Evolutionary conservation across 1,140 invertebrate genomes (phyloP).

Genomic region (Drosophila guanche): DNA sequence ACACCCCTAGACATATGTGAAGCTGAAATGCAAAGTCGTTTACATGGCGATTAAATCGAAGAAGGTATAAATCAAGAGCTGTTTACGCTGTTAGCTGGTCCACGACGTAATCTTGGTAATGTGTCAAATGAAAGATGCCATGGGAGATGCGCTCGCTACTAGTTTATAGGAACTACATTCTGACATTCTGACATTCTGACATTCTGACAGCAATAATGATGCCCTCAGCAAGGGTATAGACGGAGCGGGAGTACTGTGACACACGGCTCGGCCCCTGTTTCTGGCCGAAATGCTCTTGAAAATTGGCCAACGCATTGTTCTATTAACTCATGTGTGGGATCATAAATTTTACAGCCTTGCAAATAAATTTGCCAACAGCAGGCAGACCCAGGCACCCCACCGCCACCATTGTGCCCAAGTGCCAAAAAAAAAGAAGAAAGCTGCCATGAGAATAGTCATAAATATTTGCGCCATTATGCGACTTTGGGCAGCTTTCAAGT

Average conservation of each 20-base stretch:
- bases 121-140: too few relatives aligned
- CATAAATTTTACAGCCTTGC: constrained; percentile 75
- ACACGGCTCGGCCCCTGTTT: too few relatives aligned
- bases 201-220: constrained; percentile 16
- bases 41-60: too few relatives aligned
- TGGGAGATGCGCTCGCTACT: too few relatives aligned
- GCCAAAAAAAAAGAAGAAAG: constrained; percentile 21
- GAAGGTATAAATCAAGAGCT: too few relatives aligned
- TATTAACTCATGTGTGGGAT: constrained; percentile 74
- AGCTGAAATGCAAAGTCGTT: too few relatives aligned
- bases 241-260: too few relatives aligned
- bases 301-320: constrained; percentile 58
- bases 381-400: too few relatives aligned
- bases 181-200: constrained; percentile 29
- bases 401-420: not conserved
- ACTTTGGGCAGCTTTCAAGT: constrained; percentile 60
- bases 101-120: too few relatives aligned
- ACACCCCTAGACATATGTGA: too few relatives aligned
- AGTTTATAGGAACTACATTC: not conserved
- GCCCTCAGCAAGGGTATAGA: too few relatives aligned
- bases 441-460: constrained; percentile 69
- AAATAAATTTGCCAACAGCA: constrained; percentile 56
- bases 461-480: constrained; percentile 75
- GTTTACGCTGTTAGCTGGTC: too few relatives aligned
- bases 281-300: constrained; percentile 31